Base-by-base conservation (phyloP, 2,797 vertebrate genomes). In the Neosilurus hyrtlii region DNA sequence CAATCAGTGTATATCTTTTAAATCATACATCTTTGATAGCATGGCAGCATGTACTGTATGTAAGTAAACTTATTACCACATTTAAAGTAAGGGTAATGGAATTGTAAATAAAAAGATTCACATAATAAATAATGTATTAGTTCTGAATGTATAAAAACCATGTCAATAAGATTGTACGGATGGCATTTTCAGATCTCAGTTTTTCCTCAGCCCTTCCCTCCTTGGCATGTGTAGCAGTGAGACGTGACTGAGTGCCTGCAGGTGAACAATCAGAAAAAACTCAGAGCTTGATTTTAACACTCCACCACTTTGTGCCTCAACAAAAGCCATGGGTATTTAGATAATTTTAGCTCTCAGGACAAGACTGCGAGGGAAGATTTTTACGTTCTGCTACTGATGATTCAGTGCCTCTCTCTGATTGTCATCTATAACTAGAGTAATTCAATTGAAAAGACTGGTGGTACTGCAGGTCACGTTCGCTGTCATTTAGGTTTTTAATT, bases 181-280 rank as follows among this genome's bases (percentile, higher is more conserved):
- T 72, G 57, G 26, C 65, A 68, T 83, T 20, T 1, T 83, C 49
- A 20, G 67, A 9, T 22, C 54, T 68, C 82, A 11, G 82, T 62
- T 49, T 78, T 67, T 56, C 43, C 67, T 77, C 37, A 52, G 57
- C 66, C 65, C 57, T 67, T 63, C 9, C 24, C 43, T 75, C 56
- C 3, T 37, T 37, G 30, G 56, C 11, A 72, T 37, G 43, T 37
- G 12, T 68, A 59, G 70, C 70, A n/a, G 71, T 61, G 62, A 80
- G 52, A 80, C 9, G 9, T 67, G 78, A 67, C 70, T 18, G 78
- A 80, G 51, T 80, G 70, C 26, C 76, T 72, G 67, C 51, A 61
- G 70, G 63, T 72, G 35, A 84, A 80, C 83, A 74, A 72, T 67
- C 62, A 79, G 57, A 43, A 43, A 67, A 76, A 84, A 35, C 35